Base-by-base conservation (phyloP, 2,888 invertebrate species). In the Homarus gammarus region DNA sequence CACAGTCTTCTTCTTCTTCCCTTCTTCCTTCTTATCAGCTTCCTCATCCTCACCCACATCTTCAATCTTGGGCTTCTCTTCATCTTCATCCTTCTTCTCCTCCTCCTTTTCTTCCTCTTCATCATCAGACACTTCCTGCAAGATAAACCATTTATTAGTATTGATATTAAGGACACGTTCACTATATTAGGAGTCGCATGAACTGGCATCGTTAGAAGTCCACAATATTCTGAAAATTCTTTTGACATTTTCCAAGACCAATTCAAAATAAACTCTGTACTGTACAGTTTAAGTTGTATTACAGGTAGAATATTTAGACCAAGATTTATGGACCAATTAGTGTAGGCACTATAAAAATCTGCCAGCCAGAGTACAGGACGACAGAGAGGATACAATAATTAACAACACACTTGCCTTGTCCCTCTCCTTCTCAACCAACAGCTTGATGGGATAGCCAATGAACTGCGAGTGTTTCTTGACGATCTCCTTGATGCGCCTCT, bases 381-480 rank as follows among this genome's bases (percentile, higher is more conserved):
- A 56, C 15, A 56, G 56, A 12, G 15, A 15, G 18, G 12, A 15
- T 15, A 8, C 22, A 38, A 10, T 49, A 31, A 56, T 1, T 12
- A 64, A 18, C 1, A n/a, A 44, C 1, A 44, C 1, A 82, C 81
- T 44, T 73, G 99, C 99, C 96, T 98, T 98, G 93, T 99, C 98
- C 68, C 99, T 96, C 94, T 99, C 99, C 94, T 99, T 99, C 94
- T 99, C 98, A 0, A 99, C 98, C 61, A 98, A 94, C 92, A 99
- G 95, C 94, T 98, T 98, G 94, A 99, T 99, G 12, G 99, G 99
- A 94, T 99, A 99, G 79, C 99, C 99, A 94, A 99, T 99, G 95
- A 99, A 99, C 94, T 99, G 99, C 0, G 98, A 98, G 95, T 99
- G 99, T 94, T 99, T 99, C 96, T 99, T 99, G 36, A 99, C 98